Evolutionary conservation across 1,140 invertebrate species (phyloP), one percentile per base, ranked within the genome.

Genomic region (Dreissena polymorpha): DNA sequence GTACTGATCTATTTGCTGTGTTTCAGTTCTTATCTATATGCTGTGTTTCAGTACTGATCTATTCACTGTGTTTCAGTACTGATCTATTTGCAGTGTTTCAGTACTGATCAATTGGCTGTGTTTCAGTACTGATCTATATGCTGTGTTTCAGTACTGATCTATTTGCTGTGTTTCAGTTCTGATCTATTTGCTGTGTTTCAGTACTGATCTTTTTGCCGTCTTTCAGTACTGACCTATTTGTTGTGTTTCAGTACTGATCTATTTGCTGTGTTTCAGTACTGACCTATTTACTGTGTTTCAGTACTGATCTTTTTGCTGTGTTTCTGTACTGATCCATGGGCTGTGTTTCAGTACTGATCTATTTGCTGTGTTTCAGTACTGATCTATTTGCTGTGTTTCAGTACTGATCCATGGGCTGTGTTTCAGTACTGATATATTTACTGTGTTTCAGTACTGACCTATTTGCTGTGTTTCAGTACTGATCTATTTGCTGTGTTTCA

Each of bases 1-100:
- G 91, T 99, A 99, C 92, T 96, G n/a, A n/a, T 39, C 39, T 39
- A 39, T 39, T 39, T 8, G 39, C 39, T 39, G 39, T 39, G 39
- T 89, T 89, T 69, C 88, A 93, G 91, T 99, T 99, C 92, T 96
- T n/a, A n/a, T n/a, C n/a, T n/a, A n/a, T n/a, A n/a, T n/a, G n/a
- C n/a, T n/a, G n/a, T n/a, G n/a, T n/a, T n/a, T n/a, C n/a, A n/a
- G n/a, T n/a, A n/a, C n/a, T n/a, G n/a, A n/a, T 39, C 39, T 39
- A 39, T 39, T 39, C 39, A 8, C 39, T 39, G 39, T 39, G 39
- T 89, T 89, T 69, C 88, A 93, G 91, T 99, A 99, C 92, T 96
- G n/a, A n/a, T 39, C 39, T 39, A 39, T 39, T 39, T 8, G 39
- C 39, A 5, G 39, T 39, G 39, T 89, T 89, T 69, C 88, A 93